Evolutionary conservation across 1,140 invertebrate genomes (phyloP).

Genomic region (Diplogasteroides magnus): DNA sequence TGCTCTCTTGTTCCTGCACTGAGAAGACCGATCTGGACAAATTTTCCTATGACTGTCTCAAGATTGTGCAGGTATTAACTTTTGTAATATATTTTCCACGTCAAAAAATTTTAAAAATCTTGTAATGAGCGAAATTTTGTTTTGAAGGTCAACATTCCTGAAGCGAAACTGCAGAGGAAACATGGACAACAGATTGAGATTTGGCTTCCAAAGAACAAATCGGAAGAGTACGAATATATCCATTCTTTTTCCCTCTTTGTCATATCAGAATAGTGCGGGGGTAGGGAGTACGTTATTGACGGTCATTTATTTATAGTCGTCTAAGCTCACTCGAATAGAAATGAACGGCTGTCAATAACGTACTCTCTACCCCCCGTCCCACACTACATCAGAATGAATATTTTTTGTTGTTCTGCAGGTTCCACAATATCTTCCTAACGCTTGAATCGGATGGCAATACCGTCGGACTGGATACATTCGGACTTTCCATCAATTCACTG

Average conservation of each 20-base stretch:
- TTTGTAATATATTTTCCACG: too few relatives aligned
- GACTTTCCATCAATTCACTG: conserved; percentile 32
- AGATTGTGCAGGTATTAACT: neutral
- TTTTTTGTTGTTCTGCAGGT: neutral
- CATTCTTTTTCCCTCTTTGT: neutral
- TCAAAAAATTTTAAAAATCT: too few relatives aligned
- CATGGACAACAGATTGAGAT: conserved; percentile 34
- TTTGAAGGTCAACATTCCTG: conserved; percentile 10
- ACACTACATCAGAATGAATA: too few relatives aligned
- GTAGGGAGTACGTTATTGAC: too few relatives aligned
- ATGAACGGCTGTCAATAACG: too few relatives aligned
- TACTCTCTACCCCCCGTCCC: too few relatives aligned
- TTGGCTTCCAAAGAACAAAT: conserved; percentile 3
- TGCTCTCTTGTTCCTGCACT: conserved; percentile 10
- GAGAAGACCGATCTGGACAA: neutral
- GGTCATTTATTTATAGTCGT: too few relatives aligned
- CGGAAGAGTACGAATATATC: conserved; percentile 16
- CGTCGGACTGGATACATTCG: conserved; percentile 18
- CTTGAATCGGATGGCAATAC: conserved; percentile 12
- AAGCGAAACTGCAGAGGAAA: conserved; percentile 11
- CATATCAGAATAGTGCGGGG: too few relatives aligned
- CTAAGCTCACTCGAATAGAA: too few relatives aligned
- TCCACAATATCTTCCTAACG: conserved; percentile 18
- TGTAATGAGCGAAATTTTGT: too few relatives aligned
- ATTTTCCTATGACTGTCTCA: conserved; percentile 3